Evolutionary conservation across 2,113 vertebrate species (phyloP).

Genomic region (Ptilonorhynchus violaceus): DNA sequence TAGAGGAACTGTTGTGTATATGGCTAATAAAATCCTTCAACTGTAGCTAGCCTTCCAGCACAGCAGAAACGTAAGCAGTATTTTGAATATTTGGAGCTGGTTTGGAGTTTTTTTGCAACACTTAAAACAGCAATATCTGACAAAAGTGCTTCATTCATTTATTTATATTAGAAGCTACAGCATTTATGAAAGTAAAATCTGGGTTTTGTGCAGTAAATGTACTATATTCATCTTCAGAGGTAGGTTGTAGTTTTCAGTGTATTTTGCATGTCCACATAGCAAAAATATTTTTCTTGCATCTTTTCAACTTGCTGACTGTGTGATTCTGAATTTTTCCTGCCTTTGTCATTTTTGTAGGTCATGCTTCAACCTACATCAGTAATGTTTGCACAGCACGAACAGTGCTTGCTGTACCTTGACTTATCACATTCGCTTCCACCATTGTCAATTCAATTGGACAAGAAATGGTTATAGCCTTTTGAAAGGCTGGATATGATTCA

Average conservation of each 20-base stretch:
- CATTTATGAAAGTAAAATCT: not conserved
- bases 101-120: not conserved
- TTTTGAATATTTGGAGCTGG: not conserved
- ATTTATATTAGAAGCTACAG: not conserved
- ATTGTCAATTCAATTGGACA: not conserved
- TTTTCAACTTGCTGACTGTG: not conserved
- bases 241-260: not conserved
- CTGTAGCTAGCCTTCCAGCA: not conserved
- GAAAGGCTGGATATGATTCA: not conserved
- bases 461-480: not conserved
- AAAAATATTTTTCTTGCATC: not conserved
- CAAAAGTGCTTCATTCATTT: not conserved
- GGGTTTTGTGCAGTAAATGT: not conserved
- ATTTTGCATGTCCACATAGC: not conserved
- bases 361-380: not conserved
- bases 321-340: not conserved
- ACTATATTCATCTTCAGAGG: not conserved
- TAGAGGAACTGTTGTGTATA: not conserved
- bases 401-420: not conserved
- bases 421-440: not conserved
- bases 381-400: not conserved
- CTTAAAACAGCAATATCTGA: not conserved
- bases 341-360: conserved; percentile 19
- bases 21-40: not conserved
- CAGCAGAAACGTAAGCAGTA: not conserved